Evolutionary conservation across 2,113 vertebrate genomes (phyloP).

Genomic region (Bufo gargarizans): DNA sequence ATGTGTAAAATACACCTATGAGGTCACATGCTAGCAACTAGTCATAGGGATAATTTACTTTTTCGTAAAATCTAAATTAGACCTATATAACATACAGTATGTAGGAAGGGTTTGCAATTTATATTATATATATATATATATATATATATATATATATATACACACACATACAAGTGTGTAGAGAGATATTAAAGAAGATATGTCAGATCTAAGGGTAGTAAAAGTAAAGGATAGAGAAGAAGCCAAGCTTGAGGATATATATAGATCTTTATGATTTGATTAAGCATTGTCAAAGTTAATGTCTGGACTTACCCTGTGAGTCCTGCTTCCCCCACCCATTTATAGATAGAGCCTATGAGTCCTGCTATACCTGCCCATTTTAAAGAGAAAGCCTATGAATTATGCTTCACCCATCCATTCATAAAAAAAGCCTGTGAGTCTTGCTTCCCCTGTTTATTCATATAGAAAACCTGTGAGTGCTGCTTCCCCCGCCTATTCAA

Average conservation of each 20-base stretch:
- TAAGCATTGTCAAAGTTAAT: neutral
- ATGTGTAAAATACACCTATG: conserved; percentile 19
- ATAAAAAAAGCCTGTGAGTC: too few species aligned
- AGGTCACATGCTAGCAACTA: neutral
- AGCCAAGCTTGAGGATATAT: neutral
- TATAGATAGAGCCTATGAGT: too few species aligned
- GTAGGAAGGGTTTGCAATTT: neutral
- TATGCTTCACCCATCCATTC: too few species aligned
- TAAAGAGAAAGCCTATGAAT: too few species aligned
- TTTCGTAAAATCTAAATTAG: neutral
- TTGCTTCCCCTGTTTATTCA: too few species aligned
- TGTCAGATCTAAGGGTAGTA: neutral
- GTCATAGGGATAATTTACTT: neutral
- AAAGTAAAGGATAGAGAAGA: neutral
- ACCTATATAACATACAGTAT: neutral
- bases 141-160: too few species aligned
- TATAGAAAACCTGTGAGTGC: too few species aligned
- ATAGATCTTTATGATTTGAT: neutral
- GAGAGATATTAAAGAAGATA: neutral
- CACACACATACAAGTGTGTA: neutral
- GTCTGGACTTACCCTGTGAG: too few species aligned
- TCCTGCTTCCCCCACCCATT: too few species aligned
- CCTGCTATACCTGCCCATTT: too few species aligned
- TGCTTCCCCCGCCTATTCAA: too few species aligned
- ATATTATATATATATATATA: neutral